These are phyloP conservation scores for Watsonalla cultraria DNA, from an alignment of 2,888 invertebrate species.

Conservation along the genomic window DNA sequence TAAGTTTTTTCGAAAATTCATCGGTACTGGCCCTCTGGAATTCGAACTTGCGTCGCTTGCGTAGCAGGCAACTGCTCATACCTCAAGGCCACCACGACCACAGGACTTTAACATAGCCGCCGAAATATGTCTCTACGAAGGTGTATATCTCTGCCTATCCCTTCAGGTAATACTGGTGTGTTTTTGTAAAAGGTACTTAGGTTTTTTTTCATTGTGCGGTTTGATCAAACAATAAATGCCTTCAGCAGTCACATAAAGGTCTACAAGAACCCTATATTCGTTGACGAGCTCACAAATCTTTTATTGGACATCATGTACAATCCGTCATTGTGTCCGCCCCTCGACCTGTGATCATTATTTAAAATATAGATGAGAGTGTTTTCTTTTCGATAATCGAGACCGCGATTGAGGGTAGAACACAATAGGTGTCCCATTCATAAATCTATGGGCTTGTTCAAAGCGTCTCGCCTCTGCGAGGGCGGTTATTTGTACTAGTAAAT, in stretches of 20 bases:
- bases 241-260: neutral
- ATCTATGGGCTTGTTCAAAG: slow-evolving; percentile 49
- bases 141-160: no score
- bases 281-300: slow-evolving; percentile 55
- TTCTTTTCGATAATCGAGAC: slow-evolving; percentile 78
- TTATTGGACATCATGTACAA: slow-evolving; percentile 61
- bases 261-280: slow-evolving; percentile 29
- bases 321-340: slow-evolving; percentile 59
- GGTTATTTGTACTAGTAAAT: slow-evolving; percentile 77
- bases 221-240: neutral
- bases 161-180: no score
- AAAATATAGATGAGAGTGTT: slow-evolving; percentile 78
- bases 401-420: slow-evolving; percentile 70
- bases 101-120: no score
- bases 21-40: no score
- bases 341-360: slow-evolving; percentile 73
- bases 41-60: no score
- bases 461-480: slow-evolving; percentile 54
- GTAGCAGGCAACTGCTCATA: no score
- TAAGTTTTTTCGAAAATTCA: no score
- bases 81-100: no score
- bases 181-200: no score
- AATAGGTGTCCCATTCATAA: slow-evolving; percentile 36
- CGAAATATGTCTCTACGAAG: no score
- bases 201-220: neutral